These are phyloP conservation scores for Rhinoraja longicauda DNA, from an alignment of 2,797 vertebrate species.

Conservation along the genomic window DNA sequence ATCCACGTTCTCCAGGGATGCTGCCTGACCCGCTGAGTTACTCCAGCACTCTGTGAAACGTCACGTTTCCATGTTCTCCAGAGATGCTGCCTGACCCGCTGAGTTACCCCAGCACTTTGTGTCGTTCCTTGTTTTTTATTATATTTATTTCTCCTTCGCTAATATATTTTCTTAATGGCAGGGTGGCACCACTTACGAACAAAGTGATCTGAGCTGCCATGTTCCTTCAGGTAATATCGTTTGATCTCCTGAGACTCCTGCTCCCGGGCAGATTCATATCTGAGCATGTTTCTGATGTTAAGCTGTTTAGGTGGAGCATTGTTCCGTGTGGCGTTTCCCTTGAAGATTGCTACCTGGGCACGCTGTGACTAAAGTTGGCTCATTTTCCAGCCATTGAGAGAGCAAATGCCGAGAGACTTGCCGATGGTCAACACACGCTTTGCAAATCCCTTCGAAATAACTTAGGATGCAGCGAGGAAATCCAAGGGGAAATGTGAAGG, in stretches of 20 bases:
- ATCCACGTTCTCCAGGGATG: too few relatives aligned
- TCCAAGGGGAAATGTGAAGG: background rate
- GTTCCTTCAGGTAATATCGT: background rate
- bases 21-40: too few relatives aligned
- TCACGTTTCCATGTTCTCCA: too few relatives aligned
- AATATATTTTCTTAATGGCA: background rate
- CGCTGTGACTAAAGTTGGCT: background rate
- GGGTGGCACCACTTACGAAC: background rate
- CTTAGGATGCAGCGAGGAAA: background rate
- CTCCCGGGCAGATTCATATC: background rate
- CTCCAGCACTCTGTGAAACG: too few relatives aligned
- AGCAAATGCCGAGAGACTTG: background rate
- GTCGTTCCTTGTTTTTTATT: background rate
- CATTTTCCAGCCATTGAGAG: background rate
- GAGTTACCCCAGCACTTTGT: too few relatives aligned
- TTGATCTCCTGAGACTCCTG: background rate
- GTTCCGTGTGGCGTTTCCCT: background rate
- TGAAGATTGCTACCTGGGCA: background rate
- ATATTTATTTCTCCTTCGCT: background rate
- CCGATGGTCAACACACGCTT: background rate
- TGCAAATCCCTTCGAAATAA: background rate
- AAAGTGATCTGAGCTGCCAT: background rate
- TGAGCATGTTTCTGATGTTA: background rate
- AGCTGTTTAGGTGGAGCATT: background rate
- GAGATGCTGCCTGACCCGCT: too few relatives aligned